These are phyloP conservation scores for Sarcophaga caerulescens DNA, from an alignment of 2,888 invertebrate genomes.

Conservation along the genomic window DNA sequence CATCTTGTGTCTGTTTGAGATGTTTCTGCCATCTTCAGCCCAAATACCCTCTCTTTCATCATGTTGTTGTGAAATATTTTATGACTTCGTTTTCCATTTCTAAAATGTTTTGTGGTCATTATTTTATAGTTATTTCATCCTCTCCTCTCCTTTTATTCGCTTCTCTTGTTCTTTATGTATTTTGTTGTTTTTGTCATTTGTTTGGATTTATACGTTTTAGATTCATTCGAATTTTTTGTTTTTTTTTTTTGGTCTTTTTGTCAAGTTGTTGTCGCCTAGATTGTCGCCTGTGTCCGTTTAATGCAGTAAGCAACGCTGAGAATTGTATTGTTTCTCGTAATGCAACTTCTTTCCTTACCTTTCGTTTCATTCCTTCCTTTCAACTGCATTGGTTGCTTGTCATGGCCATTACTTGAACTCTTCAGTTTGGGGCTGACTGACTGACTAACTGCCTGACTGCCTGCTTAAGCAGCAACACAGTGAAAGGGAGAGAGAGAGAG, in stretches of 20 bases:
- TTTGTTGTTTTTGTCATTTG: conserved; percentile 12
- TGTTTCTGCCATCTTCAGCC: background rate
- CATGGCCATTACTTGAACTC: conserved; percentile 8
- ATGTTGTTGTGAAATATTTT: conserved; percentile 55
- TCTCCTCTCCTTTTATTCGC: too few species aligned
- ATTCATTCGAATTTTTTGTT: background rate
- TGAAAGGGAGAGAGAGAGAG: background rate
- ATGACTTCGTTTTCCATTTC: conserved; percentile 49
- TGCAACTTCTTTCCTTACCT: conserved; percentile 52
- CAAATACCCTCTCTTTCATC: background rate
- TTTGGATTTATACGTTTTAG: conserved; percentile 37
- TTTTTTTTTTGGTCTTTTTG: conserved; percentile 11
- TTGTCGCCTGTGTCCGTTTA: conserved; percentile 54
- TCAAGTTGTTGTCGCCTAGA: conserved; percentile 61
- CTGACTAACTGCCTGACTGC: conserved; percentile 16
- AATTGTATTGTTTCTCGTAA: conserved; percentile 46
- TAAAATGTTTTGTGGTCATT: conserved; percentile 62
- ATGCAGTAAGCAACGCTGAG: conserved; percentile 46
- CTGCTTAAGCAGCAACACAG: background rate
- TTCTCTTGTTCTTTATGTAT: background rate
- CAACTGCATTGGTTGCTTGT: background rate
- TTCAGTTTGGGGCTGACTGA: background rate
- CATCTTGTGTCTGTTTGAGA: background rate
- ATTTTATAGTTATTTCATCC: background rate
- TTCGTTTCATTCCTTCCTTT: background rate